These are phyloP conservation scores for Poeciliopsis infans DNA, from an alignment of 2,797 vertebrate species.

Conservation along the genomic window DNA sequence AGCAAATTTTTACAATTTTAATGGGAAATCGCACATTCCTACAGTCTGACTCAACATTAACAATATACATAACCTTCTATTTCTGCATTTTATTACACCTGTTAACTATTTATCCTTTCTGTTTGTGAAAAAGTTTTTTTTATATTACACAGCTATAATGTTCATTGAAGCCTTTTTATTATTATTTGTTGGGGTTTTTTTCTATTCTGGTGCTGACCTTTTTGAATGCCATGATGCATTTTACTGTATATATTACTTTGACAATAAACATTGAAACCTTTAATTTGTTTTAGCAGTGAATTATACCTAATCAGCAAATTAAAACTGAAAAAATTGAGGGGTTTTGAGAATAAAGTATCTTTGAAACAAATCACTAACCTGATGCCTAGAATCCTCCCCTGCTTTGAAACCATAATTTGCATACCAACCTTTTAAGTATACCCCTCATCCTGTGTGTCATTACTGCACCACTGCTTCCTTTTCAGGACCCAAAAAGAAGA, in stretches of 20 bases:
- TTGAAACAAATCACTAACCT: slow-evolving; percentile 13
- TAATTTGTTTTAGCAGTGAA: neutral
- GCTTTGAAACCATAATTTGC: slow-evolving; percentile 6
- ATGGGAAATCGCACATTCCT: neutral
- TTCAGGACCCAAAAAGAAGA: slow-evolving; percentile 66
- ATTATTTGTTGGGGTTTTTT: neutral
- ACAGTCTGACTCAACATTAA: neutral
- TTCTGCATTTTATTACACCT: neutral
- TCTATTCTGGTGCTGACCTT: neutral
- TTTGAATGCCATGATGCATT: neutral
- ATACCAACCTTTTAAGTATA: slow-evolving; percentile 1
- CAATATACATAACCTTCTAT: neutral
- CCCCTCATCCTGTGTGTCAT: slow-evolving; percentile 25
- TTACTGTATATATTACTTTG: neutral
- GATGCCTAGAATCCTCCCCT: slow-evolving; percentile 12
- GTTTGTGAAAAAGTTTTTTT: neutral
- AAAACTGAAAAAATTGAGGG: neutral
- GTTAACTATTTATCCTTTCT: neutral
- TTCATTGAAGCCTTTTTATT: neutral
- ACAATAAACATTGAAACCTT: neutral
- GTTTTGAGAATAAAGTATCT: slow-evolving; percentile 1
- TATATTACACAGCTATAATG: neutral
- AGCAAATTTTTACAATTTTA: neutral
- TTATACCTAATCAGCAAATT: neutral
- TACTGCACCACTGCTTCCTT: slow-evolving; percentile 34